Evolutionary conservation across 2,113 vertebrate species (phyloP).

Genomic region (Corythornis vintsioides): DNA sequence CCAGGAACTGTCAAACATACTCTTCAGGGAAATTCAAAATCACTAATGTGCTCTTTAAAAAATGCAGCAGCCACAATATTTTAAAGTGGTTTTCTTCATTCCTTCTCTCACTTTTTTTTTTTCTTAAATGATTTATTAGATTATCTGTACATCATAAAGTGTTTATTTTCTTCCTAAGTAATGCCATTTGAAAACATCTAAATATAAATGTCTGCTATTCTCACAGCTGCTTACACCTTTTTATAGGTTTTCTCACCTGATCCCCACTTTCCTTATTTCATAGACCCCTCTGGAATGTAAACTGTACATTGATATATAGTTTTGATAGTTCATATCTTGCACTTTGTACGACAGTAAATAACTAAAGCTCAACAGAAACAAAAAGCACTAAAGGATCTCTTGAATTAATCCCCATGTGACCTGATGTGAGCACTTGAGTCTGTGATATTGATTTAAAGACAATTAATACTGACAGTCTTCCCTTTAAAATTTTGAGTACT

Average conservation of each 20-base stretch:
- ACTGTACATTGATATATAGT: background rate
- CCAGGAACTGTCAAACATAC: constrained; percentile 39
- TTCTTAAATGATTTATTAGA: background rate
- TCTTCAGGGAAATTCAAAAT: constrained; percentile 54
- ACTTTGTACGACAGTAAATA: background rate
- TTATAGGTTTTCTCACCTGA: background rate
- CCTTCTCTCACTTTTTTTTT: background rate
- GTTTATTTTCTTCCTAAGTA: background rate
- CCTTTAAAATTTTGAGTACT: background rate
- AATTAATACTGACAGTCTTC: background rate
- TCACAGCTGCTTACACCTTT: background rate
- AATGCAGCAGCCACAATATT: background rate
- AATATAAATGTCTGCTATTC: background rate
- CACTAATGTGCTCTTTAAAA: constrained; percentile 12
- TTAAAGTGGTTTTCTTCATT: background rate
- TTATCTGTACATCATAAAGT: background rate
- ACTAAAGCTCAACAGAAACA: background rate
- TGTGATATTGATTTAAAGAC: background rate
- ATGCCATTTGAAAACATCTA: background rate
- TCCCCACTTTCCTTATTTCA: background rate
- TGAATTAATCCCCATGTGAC: background rate
- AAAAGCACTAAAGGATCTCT: background rate
- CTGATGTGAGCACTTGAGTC: background rate
- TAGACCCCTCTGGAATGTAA: background rate
- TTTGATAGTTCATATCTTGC: background rate